phyloP scores from a whole-genome alignment of 2,888 invertebrate genomes.

The Polyommatus iphigenia region DNA sequence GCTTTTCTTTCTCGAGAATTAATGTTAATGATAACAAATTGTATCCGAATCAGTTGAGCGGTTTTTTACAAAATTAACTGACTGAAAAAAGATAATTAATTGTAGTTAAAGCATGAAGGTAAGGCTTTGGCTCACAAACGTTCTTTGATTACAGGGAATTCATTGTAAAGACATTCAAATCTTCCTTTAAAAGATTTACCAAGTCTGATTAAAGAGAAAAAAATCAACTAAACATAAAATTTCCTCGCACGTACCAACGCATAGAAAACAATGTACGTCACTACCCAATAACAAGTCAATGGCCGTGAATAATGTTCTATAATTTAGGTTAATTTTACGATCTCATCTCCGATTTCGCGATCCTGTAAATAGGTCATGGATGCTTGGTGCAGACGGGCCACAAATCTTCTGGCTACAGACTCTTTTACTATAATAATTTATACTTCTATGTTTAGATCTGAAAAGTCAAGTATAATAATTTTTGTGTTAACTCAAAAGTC shows the following conservation, averaged over 20 bases:
- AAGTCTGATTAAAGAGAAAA: not conserved
- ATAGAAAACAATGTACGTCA: slow-evolving; percentile 1
- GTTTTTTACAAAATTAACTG: too few species aligned
- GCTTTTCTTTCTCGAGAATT: too few species aligned
- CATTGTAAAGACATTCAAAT: too few species aligned
- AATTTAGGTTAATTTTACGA: slow-evolving; percentile 22
- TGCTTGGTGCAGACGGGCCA: not conserved
- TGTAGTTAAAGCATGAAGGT: not conserved
- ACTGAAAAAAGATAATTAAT: not conserved
- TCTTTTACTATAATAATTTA: not conserved
- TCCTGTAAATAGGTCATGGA: slow-evolving; percentile 9
- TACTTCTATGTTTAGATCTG: too few species aligned
- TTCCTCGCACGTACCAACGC: not conserved
- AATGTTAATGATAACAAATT: too few species aligned
- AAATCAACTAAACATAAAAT: not conserved
- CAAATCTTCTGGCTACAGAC: not conserved
- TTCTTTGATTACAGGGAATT: not conserved
- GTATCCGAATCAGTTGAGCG: too few species aligned
- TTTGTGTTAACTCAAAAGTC: too few species aligned
- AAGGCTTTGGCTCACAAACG: not conserved
- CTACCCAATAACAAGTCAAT: slow-evolving; percentile 20
- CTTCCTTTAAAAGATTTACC: too few species aligned
- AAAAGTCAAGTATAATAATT: too few species aligned
- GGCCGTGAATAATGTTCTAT: slow-evolving; percentile 6
- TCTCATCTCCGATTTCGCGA: slow-evolving; percentile 4